These are phyloP conservation scores for Lepas anatifera DNA, from an alignment of 2,888 invertebrate species.

Conservation along the genomic window DNA sequence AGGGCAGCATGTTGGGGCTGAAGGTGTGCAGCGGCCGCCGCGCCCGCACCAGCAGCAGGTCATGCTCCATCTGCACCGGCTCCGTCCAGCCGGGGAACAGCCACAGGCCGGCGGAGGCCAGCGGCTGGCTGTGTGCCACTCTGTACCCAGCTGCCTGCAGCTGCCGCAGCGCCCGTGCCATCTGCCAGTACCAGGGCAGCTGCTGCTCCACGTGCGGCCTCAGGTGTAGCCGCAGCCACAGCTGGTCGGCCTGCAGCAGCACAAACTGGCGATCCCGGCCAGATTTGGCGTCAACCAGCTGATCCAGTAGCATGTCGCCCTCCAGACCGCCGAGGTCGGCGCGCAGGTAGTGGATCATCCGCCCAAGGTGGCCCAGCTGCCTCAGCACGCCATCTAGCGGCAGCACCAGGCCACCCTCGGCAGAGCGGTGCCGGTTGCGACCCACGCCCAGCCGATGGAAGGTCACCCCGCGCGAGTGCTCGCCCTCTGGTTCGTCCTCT, in stretches of 20 bases:
- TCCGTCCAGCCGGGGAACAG: neutral
- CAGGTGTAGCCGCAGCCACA: neutral
- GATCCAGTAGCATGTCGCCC: neutral
- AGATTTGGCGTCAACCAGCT: neutral
- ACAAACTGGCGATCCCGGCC: neutral
- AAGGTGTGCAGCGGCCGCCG: neutral
- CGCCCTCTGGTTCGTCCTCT: neutral
- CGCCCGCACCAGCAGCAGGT: neutral
- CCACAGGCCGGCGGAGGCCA: neutral
- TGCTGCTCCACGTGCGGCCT: neutral
- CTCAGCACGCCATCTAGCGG: neutral
- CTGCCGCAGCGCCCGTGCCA: neutral
- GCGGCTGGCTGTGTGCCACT: neutral
- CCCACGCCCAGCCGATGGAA: neutral
- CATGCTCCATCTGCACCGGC: neutral
- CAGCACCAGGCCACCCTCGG: neutral
- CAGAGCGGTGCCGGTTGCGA: neutral
- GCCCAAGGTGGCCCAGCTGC: neutral
- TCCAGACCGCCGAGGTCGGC: conserved; percentile 1
- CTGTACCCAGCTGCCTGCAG: neutral
- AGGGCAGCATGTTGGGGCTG: neutral
- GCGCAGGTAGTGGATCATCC: neutral
- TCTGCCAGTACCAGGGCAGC: neutral
- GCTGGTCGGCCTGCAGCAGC: neutral
- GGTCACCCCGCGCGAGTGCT: neutral